These are phyloP conservation scores for human DNA, from an alignment of 2,113 vertebrate genomes.

Conservation along the genomic window GRCh38 chr1:228493001-228493500, in stretches of 20 bases:
- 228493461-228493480: background rate
- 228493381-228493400: too few species aligned
- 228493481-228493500: background rate
- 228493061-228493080: constrained; percentile 78
- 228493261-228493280: constrained; percentile 73
- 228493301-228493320: too few species aligned
- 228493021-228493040: background rate
- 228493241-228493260: constrained; percentile 68
- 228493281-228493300: too few species aligned
- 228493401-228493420: background rate
- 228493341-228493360: background rate
- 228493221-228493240: constrained; percentile 69
- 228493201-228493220: constrained; percentile 65
- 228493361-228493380: background rate
- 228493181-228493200: background rate
- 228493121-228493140: constrained; percentile 71
- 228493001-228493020: background rate
- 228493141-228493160: constrained; percentile 66
- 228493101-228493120: constrained; percentile 71
- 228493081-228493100: constrained; percentile 72
- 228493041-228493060: constrained; percentile 57
- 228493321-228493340: background rate
- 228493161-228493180: background rate
- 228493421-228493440: background rate
- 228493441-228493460: background rate